A percentile compares a stretch with the other conserved stretches of the same genome.
phyloP scores from a whole-genome alignment of 92 coral and sea anemone species.

The Hydrozoanthus gracilis region DNA sequence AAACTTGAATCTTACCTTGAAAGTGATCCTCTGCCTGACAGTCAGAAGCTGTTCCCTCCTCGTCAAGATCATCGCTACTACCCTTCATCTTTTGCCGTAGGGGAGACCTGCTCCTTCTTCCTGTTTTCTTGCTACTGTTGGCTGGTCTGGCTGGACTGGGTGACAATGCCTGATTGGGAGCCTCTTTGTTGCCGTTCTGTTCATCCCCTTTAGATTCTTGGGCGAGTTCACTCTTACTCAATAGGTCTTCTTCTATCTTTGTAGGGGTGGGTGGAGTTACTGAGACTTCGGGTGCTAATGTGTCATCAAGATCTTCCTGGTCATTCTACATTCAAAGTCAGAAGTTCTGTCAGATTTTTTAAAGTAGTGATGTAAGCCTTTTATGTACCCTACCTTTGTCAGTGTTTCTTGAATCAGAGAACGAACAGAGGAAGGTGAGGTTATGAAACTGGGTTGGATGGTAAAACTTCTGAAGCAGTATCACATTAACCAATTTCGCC shows the following conservation, averaged over 20 bases:
- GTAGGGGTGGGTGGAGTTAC: conserved; percentile 86
- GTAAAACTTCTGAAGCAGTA: too few species aligned
- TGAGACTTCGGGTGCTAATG: conserved; percentile 67
- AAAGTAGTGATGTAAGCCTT: too few species aligned
- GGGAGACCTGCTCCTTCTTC: conserved; percentile 12
- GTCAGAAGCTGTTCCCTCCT: conserved; percentile 87
- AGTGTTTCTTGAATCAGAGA: too few species aligned
- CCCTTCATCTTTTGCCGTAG: conserved; percentile 47
- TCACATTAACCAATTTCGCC: too few species aligned
- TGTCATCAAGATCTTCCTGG: conserved; percentile 11
- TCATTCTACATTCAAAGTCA: not conserved
- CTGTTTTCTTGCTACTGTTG: conserved; percentile 34
- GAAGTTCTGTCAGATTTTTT: too few species aligned
- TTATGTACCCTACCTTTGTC: too few species aligned
- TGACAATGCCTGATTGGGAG: conserved; percentile 6
- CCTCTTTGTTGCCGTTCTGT: not conserved
- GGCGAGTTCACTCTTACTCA: not conserved
- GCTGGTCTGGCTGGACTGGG: conserved; percentile 24
- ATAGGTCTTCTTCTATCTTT: conserved; percentile 10
- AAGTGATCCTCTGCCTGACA: conserved; percentile 50
- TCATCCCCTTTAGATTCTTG: not conserved
- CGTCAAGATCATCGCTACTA: conserved; percentile 76
- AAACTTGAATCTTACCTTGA: conserved; percentile 50
- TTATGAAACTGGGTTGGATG: too few species aligned
- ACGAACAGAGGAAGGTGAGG: too few species aligned